These are phyloP conservation scores for Trichopoda pennipes DNA, from an alignment of 2,888 invertebrate genomes.

Conservation along the genomic window DNA sequence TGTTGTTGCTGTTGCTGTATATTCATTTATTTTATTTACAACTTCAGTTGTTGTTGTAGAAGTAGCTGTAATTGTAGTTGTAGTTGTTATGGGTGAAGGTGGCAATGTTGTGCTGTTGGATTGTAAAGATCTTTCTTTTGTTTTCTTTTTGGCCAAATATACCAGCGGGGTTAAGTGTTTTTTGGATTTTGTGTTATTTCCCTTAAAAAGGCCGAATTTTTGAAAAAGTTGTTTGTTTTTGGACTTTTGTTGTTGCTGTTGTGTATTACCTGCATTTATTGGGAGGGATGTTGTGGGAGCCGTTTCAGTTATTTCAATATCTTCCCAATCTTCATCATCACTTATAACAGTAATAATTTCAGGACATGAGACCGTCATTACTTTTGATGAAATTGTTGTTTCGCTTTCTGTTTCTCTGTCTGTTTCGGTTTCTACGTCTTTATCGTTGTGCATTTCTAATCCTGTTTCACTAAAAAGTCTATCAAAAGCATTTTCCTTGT, in stretches of 20 bases:
- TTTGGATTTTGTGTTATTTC: slow-evolving; percentile 43
- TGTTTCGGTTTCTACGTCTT: not conserved
- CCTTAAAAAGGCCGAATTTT: slow-evolving; percentile 53
- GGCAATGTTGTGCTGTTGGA: slow-evolving; percentile 8
- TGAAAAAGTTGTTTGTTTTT: slow-evolving; percentile 58
- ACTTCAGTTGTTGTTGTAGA: not conserved
- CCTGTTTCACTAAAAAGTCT: slow-evolving; percentile 25
- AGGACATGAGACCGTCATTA: not conserved
- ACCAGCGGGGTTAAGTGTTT: slow-evolving; percentile 32
- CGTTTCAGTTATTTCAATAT: slow-evolving; percentile 74
- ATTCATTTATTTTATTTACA: not conserved
- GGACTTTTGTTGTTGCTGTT: slow-evolving; percentile 17
- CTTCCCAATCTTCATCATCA: slow-evolving; percentile 76
- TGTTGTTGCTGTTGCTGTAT: not conserved
- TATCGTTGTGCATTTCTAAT: slow-evolving; percentile 10
- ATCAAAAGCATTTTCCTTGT: slow-evolving; percentile 30
- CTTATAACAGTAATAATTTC: slow-evolving; percentile 56
- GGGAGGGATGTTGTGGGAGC: slow-evolving; percentile 64
- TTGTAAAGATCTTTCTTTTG: slow-evolving; percentile 37
- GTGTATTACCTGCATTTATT: slow-evolving; percentile 18
- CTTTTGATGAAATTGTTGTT: not conserved
- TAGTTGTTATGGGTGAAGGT: slow-evolving; percentile 5
- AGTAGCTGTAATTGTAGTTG: not conserved
- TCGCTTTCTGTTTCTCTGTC: not conserved
- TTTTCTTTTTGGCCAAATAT: slow-evolving; percentile 59